phyloP scores from a whole-genome alignment of 1,140 invertebrate genomes.

The Drosophila erecta region DNA sequence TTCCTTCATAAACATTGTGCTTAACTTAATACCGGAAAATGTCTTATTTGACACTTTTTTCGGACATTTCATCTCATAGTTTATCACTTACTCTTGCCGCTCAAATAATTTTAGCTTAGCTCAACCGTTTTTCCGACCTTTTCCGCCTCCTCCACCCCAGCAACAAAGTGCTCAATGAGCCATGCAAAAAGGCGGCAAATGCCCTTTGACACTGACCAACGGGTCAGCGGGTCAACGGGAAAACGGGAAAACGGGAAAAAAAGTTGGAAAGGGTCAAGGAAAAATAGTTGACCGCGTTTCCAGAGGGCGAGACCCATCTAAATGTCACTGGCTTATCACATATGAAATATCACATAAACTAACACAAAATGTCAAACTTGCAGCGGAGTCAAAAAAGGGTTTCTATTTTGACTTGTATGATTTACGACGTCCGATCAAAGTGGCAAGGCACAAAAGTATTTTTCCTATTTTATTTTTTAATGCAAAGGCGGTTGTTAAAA shows the following conservation, averaged over 20 bases:
- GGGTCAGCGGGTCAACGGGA: neutral
- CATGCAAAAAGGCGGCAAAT: slow-evolving; percentile 34
- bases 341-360: slow-evolving; percentile 81
- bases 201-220: slow-evolving; percentile 40
- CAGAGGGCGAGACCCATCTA: slow-evolving; percentile 25
- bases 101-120: slow-evolving; percentile 51
- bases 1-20: slow-evolving; percentile 40
- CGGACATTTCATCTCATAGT: slow-evolving; percentile 48
- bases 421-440: slow-evolving; percentile 75
- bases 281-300: slow-evolving; percentile 5
- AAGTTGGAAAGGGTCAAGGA: slow-evolving; percentile 9
- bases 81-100: slow-evolving; percentile 46
- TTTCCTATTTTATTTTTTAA: slow-evolving; percentile 48
- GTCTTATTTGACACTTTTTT: slow-evolving; percentile 47
- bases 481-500: slow-evolving; percentile 72
- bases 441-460: slow-evolving; percentile 64
- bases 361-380: slow-evolving; percentile 79
- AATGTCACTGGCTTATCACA: slow-evolving; percentile 75
- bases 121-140: slow-evolving; percentile 35
- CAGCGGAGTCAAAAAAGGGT: slow-evolving; percentile 25
- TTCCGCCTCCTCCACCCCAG: slow-evolving; percentile 7
- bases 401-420: slow-evolving; percentile 50
- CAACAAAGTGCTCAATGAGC: slow-evolving; percentile 34
- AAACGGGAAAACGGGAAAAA: neutral
- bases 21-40: slow-evolving; percentile 44